Conservation (phyloP, 2,888 invertebrate genomes). For the Campaea margaritaria region DNA sequence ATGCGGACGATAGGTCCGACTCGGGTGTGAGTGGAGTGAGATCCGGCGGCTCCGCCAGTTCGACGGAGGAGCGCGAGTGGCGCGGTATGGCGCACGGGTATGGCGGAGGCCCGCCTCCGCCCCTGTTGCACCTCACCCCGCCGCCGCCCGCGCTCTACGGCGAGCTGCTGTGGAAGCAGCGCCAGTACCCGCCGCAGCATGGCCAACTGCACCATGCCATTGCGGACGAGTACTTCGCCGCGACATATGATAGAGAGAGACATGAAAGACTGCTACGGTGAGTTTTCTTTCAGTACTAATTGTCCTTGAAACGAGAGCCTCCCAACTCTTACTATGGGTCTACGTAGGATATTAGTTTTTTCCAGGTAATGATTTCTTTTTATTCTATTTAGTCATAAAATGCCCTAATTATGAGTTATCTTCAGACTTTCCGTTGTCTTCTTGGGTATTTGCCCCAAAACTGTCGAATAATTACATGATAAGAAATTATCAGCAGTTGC, state of each 20-base stretch:
- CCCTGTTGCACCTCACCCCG: conserved; percentile 77
- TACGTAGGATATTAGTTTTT: too few species aligned
- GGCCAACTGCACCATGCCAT: conserved; percentile 82
- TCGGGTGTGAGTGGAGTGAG: conserved; percentile 91
- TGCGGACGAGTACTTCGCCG: conserved; percentile 81
- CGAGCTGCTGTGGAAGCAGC: conserved; percentile 87
- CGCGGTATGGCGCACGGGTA: conserved; percentile 90
- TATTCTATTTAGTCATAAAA: background rate
- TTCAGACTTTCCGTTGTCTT: background rate
- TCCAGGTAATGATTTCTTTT: background rate
- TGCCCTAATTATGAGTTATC: background rate
- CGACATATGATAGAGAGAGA: conserved; percentile 87
- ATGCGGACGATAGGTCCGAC: conserved; percentile 86
- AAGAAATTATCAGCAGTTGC: background rate
- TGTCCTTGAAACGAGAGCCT: background rate
- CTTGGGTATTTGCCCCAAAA: conserved; percentile 6
- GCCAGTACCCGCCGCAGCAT: conserved; percentile 82
- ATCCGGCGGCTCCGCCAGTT: conserved; percentile 89
- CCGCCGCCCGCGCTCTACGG: conserved; percentile 82
- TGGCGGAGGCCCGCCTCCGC: conserved; percentile 88
- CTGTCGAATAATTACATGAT: background rate
- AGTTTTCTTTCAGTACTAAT: conserved; percentile 49
- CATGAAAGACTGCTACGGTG: conserved; percentile 89
- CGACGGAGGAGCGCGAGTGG: conserved; percentile 91
- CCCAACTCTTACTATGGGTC: too few species aligned